Evolutionary conservation across 2,888 invertebrate genomes (phyloP), one percentile per base, ranked within the genome.

Genomic region (Galerucella nymphaeae): DNA sequence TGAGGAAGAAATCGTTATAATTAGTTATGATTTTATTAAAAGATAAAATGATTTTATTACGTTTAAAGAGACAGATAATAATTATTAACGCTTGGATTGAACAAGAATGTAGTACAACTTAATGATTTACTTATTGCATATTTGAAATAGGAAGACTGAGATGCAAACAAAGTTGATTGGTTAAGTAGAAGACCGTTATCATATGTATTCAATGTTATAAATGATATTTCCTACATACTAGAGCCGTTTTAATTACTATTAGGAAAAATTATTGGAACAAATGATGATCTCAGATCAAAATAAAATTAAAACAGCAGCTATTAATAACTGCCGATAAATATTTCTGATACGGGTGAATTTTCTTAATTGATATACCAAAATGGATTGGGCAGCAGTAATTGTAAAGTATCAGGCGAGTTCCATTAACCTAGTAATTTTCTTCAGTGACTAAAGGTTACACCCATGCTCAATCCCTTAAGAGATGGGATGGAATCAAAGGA

Each of bases 91-190:
- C 18, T 53, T 16, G 1, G 16, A 10, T 53, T 18, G 10, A 18
- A 18, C 10, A 53, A 50, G 53, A 16, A 53, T 53, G 18, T 48
- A 48, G 14, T 53, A 18, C 16, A 18, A 18, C 16, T 53, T 10
- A 53, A 53, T 10, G 16, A 18, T 16, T 53, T 53, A 18, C 18
- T 53, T 53, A 53, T 53, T 53, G 53, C 53, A 53, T 53, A 18
- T 16, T 53, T 10, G 16, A 53, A 48, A n/a, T 45, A 13, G 11
- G 13, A 50, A n/a, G 18, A 16, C 16, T 9, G 18, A 53, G 53
- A 53, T 53, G 16, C 2, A 18, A 53, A 53, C 53, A 53, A 53
- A 53, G 18, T 53, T 53, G 16, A 53, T 53, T 53, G 53, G 53
- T 53, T 18, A 10, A 53, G 18, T 18, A 18, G 18, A 18, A 53